Evolutionary conservation across 2,888 invertebrate species (phyloP), one percentile per base, ranked within the genome.

Genomic region (Apantesis nais): DNA sequence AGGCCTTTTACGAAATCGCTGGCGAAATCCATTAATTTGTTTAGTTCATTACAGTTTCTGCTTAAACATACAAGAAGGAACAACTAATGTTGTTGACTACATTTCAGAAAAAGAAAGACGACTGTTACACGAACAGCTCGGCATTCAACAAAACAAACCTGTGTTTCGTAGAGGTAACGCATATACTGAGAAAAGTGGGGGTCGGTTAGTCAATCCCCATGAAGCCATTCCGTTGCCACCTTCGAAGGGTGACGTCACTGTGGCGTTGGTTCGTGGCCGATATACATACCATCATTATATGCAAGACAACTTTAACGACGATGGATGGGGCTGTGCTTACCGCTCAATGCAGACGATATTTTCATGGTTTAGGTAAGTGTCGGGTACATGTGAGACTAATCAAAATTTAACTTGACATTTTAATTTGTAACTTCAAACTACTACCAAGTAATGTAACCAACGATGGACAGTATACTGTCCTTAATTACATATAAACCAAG

Each of bases 271-370:
- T 4, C 95, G 97, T 76, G 99, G 99, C 1, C 96, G 96, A 76
- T 99, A 99, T 88, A 95, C 97, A 29, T 99, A 99, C 92, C 97
- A 99, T 89, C 99, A 99, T 91, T 99, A 99, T 90, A 97, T 98
- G 97, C 99, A 99, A 90, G 98, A 99, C 86, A 96, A 96, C 79
- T 97, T 98, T 88, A 97, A 99, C 90, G 99, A 99, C 86, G 97
- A 98, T 89, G 99, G 99, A n/a, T 99, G 99, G 99, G 99, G 99
- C 8, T 99, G 99, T 94, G 99, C 99, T 0, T 99, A 99, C 89
- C 96, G 99, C 74, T 99, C 99, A 0, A 95, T 99, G 85, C 99
- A 99, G 94, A 99, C 99, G 0, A 96, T 99, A 76, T 97, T 98
- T 78, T 99, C 99, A 0, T 99, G 99, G 99, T 99, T 98, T 88